Conservation (phyloP, 2,888 invertebrate genomes). For the Osedax fenrisi region DNA sequence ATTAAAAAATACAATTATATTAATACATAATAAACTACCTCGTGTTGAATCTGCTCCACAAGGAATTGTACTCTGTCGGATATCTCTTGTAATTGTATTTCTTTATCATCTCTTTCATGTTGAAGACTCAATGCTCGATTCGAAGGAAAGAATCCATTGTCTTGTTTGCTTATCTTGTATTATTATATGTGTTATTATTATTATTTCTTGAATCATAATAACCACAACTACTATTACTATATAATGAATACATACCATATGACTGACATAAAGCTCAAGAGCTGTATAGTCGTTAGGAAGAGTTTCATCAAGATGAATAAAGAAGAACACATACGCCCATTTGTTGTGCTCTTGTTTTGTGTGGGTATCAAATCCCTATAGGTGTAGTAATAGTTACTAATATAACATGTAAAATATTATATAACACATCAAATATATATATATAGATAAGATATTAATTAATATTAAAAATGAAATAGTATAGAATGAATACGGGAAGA, state of each 20-base stretch:
- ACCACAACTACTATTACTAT: neutral
- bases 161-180: constrained; percentile 38
- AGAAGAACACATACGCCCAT: constrained; percentile 52
- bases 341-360: constrained; percentile 50
- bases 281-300: constrained; percentile 50
- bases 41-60: neutral
- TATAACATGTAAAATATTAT: neutral
- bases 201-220: too few species aligned
- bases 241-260: neutral
- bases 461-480: neutral
- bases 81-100: constrained; percentile 42
- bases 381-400: neutral
- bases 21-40: too few species aligned
- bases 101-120: constrained; percentile 45
- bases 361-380: constrained; percentile 49
- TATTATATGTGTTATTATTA: too few species aligned
- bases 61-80: neutral
- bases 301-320: constrained; percentile 50
- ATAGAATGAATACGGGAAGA: too few species aligned
- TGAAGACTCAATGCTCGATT: constrained; percentile 47
- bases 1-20: too few species aligned
- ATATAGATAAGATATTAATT: too few species aligned
- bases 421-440: neutral
- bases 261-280: constrained; percentile 47
- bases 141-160: constrained; percentile 50